Evolutionary conservation across 2,888 invertebrate genomes (phyloP).

Genomic region (Drosophila prostipennis): DNA sequence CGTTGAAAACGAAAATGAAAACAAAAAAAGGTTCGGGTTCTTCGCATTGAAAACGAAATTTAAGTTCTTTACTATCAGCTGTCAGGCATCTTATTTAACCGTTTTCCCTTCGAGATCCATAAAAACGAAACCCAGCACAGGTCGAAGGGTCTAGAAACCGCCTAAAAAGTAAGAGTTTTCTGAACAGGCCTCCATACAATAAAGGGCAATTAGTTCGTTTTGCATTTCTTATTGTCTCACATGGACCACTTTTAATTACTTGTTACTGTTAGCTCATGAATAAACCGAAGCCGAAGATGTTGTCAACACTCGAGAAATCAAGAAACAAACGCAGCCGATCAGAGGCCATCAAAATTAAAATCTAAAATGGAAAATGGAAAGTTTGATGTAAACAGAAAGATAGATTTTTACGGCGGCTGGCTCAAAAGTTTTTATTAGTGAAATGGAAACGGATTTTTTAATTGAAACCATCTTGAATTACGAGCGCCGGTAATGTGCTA

Average conservation of each 20-base stretch:
- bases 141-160: constrained; percentile 20
- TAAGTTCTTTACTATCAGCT: constrained; percentile 20
- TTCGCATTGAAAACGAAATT: constrained; percentile 1
- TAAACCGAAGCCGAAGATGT: constrained; percentile 22
- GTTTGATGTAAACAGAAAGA: constrained; percentile 18
- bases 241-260: constrained; percentile 66
- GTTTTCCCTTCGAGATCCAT: constrained; percentile 11
- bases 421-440: constrained; percentile 39
- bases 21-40: not conserved
- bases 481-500: constrained; percentile 21
- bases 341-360: constrained; percentile 59
- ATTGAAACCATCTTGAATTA: constrained; percentile 42
- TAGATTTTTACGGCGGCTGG: constrained; percentile 40
- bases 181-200: constrained; percentile 51
- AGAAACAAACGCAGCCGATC: constrained; percentile 27
- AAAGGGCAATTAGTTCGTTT: constrained; percentile 54
- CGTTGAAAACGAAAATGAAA: constrained; percentile 38
- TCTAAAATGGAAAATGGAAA: constrained; percentile 53
- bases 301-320: constrained; percentile 38
- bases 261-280: constrained; percentile 70
- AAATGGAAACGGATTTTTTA: constrained; percentile 44
- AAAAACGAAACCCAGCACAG: constrained; percentile 33
- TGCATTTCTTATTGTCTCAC: constrained; percentile 45
- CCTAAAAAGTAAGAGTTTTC: constrained; percentile 32
- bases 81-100: constrained; percentile 5